These are phyloP conservation scores for Drosophila paucipuncta DNA, from an alignment of 2,888 invertebrate species.

Conservation along the genomic window DNA sequence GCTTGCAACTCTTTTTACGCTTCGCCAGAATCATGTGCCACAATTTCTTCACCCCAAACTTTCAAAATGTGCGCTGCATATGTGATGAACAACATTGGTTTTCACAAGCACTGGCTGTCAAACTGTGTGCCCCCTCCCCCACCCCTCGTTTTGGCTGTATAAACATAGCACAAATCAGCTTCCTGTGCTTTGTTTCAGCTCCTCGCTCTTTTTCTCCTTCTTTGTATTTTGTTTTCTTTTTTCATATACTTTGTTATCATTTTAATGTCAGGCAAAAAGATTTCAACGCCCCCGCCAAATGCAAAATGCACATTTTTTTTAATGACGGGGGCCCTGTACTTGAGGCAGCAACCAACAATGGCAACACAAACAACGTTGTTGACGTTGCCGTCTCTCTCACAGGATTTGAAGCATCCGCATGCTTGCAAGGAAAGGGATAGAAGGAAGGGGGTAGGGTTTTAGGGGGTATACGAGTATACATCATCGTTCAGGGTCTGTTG, in stretches of 20 bases:
- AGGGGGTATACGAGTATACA: constrained; percentile 8
- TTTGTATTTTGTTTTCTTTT: constrained; percentile 56
- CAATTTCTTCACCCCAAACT: constrained; percentile 36
- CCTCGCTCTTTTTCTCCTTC: constrained; percentile 5
- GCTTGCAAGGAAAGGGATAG: neutral
- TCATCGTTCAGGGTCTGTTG: constrained; percentile 43
- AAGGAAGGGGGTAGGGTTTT: neutral
- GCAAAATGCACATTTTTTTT: constrained; percentile 73
- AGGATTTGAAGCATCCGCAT: constrained; percentile 44
- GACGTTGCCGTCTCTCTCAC: constrained; percentile 60
- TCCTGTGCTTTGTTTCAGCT: constrained; percentile 50
- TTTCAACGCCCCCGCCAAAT: constrained; percentile 65
- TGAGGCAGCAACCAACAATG: constrained; percentile 51
- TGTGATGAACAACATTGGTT: constrained; percentile 47
- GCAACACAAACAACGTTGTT: constrained; percentile 59
- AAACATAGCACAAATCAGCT: constrained; percentile 26
- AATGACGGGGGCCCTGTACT: constrained; percentile 74
- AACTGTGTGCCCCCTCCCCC: constrained; percentile 26
- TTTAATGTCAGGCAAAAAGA: constrained; percentile 55
- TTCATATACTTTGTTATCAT: constrained; percentile 64
- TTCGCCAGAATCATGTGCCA: constrained; percentile 56
- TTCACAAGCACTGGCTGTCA: constrained; percentile 39
- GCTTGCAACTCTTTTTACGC: constrained; percentile 50
- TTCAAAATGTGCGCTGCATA: constrained; percentile 60
- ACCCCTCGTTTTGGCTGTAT: neutral